A percentile compares a stretch with the other conserved stretches of the same genome.
phyloP scores from a whole-genome alignment of 2,888 invertebrate genomes.

The Amiota communis region DNA sequence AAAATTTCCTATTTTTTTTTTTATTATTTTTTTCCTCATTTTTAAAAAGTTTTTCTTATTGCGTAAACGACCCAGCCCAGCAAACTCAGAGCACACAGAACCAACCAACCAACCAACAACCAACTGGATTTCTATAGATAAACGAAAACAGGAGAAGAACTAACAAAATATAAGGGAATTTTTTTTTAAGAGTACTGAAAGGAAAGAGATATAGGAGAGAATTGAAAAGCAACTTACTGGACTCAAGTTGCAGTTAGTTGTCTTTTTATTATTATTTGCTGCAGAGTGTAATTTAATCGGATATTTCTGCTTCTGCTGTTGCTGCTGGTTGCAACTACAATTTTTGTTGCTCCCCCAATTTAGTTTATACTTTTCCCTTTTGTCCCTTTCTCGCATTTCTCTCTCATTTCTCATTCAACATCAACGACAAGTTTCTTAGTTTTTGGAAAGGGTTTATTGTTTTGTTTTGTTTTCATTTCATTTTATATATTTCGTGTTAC shows the following conservation, averaged over 20 bases:
- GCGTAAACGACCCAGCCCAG: slow-evolving; percentile 27
- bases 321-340: background rate
- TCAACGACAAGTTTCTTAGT: slow-evolving; percentile 1
- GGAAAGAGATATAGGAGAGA: too few relatives aligned
- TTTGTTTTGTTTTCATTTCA: slow-evolving; percentile 22
- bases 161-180: background rate
- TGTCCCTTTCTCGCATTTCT: too few relatives aligned
- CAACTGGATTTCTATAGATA: too few relatives aligned
- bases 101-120: background rate
- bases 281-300: slow-evolving; percentile 63
- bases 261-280: slow-evolving; percentile 32
- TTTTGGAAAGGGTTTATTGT: slow-evolving; percentile 10
- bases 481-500: slow-evolving; percentile 32
- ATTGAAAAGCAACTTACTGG: too few relatives aligned
- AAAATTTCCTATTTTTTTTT: slow-evolving; percentile 19
- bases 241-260: too few relatives aligned
- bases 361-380: background rate
- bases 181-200: background rate
- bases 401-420: background rate
- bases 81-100: slow-evolving; percentile 29
- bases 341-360: background rate
- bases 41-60: slow-evolving; percentile 57
- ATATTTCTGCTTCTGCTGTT: slow-evolving; percentile 55
- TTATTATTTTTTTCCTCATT: slow-evolving; percentile 23
- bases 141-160: too few relatives aligned